These are phyloP conservation scores for Candoia aspera DNA, from an alignment of 2,113 vertebrate species.

Conservation along the genomic window DNA sequence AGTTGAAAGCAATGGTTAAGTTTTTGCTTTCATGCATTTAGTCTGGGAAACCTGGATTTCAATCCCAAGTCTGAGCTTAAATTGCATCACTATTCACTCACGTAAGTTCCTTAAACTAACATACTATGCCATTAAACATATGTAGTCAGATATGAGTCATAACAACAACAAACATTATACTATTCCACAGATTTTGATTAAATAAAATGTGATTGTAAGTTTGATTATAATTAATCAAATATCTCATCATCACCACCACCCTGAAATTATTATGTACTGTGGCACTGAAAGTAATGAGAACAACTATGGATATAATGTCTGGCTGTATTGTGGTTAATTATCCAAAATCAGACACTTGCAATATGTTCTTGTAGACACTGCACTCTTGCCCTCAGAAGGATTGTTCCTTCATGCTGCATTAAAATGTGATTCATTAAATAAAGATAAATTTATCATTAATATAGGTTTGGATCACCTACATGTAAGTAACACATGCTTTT, in stretches of 20 bases:
- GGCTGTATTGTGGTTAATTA: constrained; percentile 1
- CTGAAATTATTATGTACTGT: background rate
- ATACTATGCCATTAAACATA: background rate
- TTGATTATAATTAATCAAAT: too few relatives aligned
- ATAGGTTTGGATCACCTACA: background rate
- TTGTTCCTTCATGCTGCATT: background rate
- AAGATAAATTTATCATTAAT: background rate
- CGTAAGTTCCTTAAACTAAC: background rate
- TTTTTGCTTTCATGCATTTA: background rate
- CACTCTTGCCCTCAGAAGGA: background rate
- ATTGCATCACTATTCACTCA: too few relatives aligned
- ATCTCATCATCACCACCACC: too few relatives aligned
- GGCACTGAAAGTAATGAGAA: background rate
- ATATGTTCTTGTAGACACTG: background rate
- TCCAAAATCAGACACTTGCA: background rate
- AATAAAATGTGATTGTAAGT: too few relatives aligned
- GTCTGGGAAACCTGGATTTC: too few relatives aligned
- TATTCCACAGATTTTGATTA: too few relatives aligned
- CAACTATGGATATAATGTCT: background rate
- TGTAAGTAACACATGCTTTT: background rate
- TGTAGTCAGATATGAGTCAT: background rate
- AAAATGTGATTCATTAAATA: constrained; percentile 19
- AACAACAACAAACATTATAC: too few relatives aligned
- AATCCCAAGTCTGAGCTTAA: too few relatives aligned
- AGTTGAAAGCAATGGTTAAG: background rate